Percentiles rank a stretch among this genome's conserved stretches.
phyloP scores from a whole-genome alignment of 2,888 invertebrate genomes.

The Drosophila barbarae region DNA sequence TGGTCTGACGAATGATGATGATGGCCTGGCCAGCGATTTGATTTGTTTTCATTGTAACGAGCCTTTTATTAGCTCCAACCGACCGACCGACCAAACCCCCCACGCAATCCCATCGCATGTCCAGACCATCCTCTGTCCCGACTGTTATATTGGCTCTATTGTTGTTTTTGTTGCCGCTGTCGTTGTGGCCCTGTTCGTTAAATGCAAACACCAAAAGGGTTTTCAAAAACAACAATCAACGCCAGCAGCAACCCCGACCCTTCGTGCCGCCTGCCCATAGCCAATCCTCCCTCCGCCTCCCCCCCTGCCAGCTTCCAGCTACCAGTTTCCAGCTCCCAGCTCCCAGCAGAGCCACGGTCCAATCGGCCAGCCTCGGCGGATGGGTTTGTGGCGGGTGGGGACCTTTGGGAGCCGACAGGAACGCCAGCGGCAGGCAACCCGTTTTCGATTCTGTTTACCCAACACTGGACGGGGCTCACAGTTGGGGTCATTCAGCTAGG shows the following conservation, averaged over 20 bases:
- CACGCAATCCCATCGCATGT: neutral
- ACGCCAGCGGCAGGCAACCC: slow-evolving; percentile 58
- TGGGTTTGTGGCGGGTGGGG: neutral
- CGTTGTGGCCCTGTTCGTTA: slow-evolving; percentile 67
- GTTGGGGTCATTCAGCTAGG: slow-evolving; percentile 17
- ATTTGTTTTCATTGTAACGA: slow-evolving; percentile 73
- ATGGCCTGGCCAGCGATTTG: slow-evolving; percentile 66
- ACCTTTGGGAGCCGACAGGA: slow-evolving; percentile 20
- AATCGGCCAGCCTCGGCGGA: slow-evolving; percentile 17
- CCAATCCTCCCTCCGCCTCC: neutral
- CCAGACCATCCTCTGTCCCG: slow-evolving; percentile 26
- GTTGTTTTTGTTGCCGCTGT: slow-evolving; percentile 51
- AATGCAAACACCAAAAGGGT: slow-evolving; percentile 72
- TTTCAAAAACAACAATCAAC: slow-evolving; percentile 53
- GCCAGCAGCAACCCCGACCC: slow-evolving; percentile 40
- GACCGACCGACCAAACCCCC: neutral
- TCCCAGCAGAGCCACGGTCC: slow-evolving; percentile 4
- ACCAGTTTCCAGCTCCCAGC: slow-evolving; percentile 3
- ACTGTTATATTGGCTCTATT: slow-evolving; percentile 61
- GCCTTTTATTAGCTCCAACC: slow-evolving; percentile 67
- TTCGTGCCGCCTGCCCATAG: slow-evolving; percentile 14
- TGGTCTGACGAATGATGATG: slow-evolving; percentile 60
- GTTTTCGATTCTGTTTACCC: slow-evolving; percentile 68
- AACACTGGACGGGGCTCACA: slow-evolving; percentile 37
- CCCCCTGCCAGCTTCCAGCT: slow-evolving; percentile 21